Conservation (phyloP, 2,113 vertebrate genomes). For the Coturnix japonica region DNA sequence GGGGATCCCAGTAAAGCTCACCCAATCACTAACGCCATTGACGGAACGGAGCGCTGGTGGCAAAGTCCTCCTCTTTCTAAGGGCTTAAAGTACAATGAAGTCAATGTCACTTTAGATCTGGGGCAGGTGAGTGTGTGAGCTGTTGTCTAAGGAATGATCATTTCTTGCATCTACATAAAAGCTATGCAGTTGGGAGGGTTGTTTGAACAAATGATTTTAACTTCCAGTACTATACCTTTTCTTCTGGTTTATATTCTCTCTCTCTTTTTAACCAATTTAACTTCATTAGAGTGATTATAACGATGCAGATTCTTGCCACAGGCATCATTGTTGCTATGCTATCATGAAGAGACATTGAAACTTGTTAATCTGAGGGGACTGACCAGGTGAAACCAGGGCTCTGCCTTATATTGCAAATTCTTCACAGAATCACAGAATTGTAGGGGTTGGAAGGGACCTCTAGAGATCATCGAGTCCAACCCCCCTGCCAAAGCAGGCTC, state of each 20-base stretch:
- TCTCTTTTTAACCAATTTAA: neutral
- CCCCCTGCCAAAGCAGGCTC: no score
- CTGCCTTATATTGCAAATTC: neutral
- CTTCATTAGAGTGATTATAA: neutral
- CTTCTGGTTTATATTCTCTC: neutral
- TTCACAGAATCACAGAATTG: no score
- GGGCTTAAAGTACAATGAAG: slow-evolving; percentile 85
- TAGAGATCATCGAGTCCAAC: no score
- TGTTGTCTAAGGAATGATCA: neutral
- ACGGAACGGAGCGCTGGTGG: slow-evolving; percentile 95
- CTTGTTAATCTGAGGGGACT: neutral
- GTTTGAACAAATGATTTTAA: neutral
- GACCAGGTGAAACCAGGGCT: neutral
- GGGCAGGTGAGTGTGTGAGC: slow-evolving; percentile 85
- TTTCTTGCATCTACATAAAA: neutral
- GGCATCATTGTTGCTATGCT: neutral
- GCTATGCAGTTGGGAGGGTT: neutral
- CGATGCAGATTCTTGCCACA: neutral
- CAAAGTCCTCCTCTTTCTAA: slow-evolving; percentile 95
- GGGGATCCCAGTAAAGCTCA: slow-evolving; percentile 87
- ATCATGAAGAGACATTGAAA: neutral
- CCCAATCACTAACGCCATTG: slow-evolving; percentile 85
- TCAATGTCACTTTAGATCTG: slow-evolving; percentile 93
- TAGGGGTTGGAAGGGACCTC: no score
- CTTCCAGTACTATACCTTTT: neutral